Conservation (phyloP, 1,140 invertebrate genomes). For the Harlomillsia oculata region DNA sequence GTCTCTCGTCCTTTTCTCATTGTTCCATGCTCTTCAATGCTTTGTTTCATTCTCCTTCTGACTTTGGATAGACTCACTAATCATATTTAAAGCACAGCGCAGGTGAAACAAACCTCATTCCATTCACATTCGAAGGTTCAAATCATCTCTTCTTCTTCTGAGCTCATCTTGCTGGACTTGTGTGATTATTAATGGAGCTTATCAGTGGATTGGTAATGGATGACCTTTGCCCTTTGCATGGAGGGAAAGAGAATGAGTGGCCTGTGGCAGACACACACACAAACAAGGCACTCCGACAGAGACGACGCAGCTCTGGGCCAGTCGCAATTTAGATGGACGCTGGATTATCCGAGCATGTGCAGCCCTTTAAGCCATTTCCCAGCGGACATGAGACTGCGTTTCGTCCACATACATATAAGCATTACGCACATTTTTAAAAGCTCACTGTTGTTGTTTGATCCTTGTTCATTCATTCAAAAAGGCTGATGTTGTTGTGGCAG, state of each 20-base stretch:
- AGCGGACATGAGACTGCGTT: background rate
- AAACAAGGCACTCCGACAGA: background rate
- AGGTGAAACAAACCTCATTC: too few relatives aligned
- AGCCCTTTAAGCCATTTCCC: background rate
- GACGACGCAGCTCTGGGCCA: background rate
- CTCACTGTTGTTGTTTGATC: background rate
- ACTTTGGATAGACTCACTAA: too few relatives aligned
- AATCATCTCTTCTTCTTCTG: too few relatives aligned
- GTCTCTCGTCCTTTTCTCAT: too few relatives aligned
- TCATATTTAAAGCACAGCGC: too few relatives aligned
- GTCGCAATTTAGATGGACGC: background rate
- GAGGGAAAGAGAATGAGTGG: slow-evolving; percentile 9
- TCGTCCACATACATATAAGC: background rate
- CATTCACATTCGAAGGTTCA: too few relatives aligned
- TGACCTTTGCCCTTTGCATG: slow-evolving; percentile 5
- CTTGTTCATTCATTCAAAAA: background rate
- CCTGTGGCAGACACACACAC: slow-evolving; percentile 1
- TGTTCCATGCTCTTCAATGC: too few relatives aligned
- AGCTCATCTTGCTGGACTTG: too few relatives aligned
- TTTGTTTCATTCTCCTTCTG: too few relatives aligned
- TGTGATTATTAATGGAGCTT: slow-evolving; percentile 9
- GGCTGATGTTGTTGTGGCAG: background rate
- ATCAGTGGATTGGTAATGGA: slow-evolving; percentile 1
- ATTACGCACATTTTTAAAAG: background rate
- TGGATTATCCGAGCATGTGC: background rate